Evolutionary conservation across 2,888 invertebrate species (phyloP).

Genomic region (Timema podura): DNA sequence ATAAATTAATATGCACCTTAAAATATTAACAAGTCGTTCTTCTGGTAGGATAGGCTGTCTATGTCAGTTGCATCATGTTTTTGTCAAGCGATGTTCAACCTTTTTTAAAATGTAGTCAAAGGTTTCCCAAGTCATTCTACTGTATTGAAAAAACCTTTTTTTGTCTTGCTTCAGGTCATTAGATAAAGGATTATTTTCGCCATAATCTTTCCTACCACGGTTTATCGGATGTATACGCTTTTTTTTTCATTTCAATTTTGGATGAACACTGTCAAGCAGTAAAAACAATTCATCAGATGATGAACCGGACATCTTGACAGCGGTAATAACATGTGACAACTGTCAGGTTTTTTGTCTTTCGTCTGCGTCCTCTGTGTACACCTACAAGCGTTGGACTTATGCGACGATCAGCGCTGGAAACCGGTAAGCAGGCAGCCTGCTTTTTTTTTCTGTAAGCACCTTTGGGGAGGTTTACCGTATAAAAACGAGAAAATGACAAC

Average conservation of each 20-base stretch:
- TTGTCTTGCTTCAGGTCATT: not conserved
- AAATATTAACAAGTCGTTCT: not conserved
- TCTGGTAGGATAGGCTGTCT: slow-evolving; percentile 4
- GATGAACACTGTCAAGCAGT: not conserved
- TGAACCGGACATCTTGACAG: not conserved
- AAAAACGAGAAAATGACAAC: no score
- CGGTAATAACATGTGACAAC: not conserved
- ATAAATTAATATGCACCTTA: not conserved
- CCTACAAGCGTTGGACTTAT: not conserved
- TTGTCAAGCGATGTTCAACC: slow-evolving; percentile 8
- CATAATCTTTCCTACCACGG: not conserved
- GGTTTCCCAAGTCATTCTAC: not conserved
- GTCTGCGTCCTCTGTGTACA: not conserved
- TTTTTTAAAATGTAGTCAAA: not conserved
- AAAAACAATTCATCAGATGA: slow-evolving; percentile 4
- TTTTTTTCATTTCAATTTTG: slow-evolving; percentile 6
- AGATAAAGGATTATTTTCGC: not conserved
- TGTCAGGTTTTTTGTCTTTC: slow-evolving; percentile 5
- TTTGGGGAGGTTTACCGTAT: not conserved
- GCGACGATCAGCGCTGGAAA: not conserved
- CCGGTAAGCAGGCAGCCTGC: slow-evolving; percentile 1
- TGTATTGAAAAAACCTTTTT: not conserved
- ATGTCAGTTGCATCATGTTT: slow-evolving; percentile 7
- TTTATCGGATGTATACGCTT: not conserved
- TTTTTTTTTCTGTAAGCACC: not conserved